Evolutionary conservation across 2,113 vertebrate species (phyloP).

Genomic region (Chloropsis cyanopogon): DNA sequence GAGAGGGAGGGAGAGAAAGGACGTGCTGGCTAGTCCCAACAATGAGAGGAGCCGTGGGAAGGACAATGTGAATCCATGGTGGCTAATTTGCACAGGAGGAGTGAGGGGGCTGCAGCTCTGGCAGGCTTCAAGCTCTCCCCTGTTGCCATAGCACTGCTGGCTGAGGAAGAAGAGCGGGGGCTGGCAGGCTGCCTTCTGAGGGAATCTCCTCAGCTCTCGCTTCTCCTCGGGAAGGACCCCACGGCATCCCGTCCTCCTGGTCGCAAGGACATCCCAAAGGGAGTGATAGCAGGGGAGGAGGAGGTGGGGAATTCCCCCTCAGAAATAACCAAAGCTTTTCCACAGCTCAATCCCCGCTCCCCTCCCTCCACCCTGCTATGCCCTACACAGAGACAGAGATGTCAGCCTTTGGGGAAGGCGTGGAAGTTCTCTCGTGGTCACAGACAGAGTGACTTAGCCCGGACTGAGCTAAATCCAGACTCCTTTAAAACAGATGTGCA

Average conservation of each 20-base stretch:
- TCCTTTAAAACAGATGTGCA: not conserved
- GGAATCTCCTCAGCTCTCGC: conserved; percentile 30
- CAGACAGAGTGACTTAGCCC: not conserved
- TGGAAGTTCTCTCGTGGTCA: not conserved
- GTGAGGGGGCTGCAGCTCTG: conserved; percentile 1
- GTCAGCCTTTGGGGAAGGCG: not conserved
- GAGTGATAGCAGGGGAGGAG: too few relatives aligned
- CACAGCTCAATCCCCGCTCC: not conserved
- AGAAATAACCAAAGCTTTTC: not conserved
- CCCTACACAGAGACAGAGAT: not conserved
- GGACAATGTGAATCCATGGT: not conserved
- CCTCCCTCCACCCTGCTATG: not conserved
- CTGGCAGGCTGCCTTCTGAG: conserved; percentile 14
- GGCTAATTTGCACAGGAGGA: conserved; percentile 45
- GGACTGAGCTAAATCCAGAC: not conserved
- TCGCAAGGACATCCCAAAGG: not conserved
- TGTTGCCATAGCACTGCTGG: conserved; percentile 66
- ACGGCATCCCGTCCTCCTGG: not conserved
- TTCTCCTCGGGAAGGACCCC: conserved; percentile 15
- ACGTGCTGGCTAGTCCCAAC: conserved; percentile 14
- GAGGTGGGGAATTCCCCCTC: not conserved
- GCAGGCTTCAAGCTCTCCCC: conserved; percentile 22
- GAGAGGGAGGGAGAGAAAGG: not conserved
- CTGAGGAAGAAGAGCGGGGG: conserved; percentile 6
- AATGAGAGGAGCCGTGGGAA: not conserved